Evolutionary conservation across 2,888 invertebrate genomes (phyloP), one percentile per base, ranked within the genome.

Genomic region (Odontocolon sp.): DNA sequence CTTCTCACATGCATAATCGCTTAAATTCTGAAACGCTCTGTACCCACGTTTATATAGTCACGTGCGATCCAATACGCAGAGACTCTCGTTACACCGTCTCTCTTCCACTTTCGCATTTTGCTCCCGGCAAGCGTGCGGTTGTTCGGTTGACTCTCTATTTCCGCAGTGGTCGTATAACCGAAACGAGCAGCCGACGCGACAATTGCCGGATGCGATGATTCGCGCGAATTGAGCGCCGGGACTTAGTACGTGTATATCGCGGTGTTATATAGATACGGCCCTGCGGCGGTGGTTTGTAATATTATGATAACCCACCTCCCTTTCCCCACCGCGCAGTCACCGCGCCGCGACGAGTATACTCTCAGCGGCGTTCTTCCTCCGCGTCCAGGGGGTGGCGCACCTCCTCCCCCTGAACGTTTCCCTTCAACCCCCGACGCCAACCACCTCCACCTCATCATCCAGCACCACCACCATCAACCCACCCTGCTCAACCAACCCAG

Each of bases 201-300:
- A 82, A 82, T 80, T 80, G 78, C 73, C 71, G 76, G 87, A 84
- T 86, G 84, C 87, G 86, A 85, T 86, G 86, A 86, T 87, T 86
- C 84, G 86, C 82, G 85, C 81, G 86, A 85, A 85, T 87, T 83
- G 84, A 80, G 83, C 82, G 82, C 78, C 81, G 80, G 84, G 85
- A 88, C 87, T 87, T 86, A 86, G 86, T 82, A 82, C 82, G 82
- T 82, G 84, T 83, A 78, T 79, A 71, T 80, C 78, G 79, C 73
- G n/a, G 81, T 81, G 82, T 86, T 85, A 85, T 87, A 87, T 86
- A 86, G 86, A 86, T 87, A 87, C 87, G 85, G 87, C 84, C 86
- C 87, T 88, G 87, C 83, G 81, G 83, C 87, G 83, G 89, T 87
- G 89, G 90, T 89, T 90, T 89, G 89, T 89, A 90, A 90, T 89